Conservation (phyloP, 2,888 invertebrate genomes). For the Aromia moschata region DNA sequence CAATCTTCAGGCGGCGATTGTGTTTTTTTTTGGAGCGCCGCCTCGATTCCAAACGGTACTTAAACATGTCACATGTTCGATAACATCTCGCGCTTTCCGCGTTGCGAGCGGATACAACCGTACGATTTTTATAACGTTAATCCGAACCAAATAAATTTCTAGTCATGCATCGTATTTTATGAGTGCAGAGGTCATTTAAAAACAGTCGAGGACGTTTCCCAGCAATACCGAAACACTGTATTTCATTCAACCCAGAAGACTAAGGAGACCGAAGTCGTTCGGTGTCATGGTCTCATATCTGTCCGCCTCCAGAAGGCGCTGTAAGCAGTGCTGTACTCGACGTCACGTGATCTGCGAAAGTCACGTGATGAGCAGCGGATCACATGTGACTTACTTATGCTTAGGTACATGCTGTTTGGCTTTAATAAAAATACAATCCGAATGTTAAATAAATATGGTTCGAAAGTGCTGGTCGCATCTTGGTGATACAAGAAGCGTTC, state of each 20-base stretch:
- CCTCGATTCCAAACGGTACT: conserved; percentile 18
- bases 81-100: conserved; percentile 16
- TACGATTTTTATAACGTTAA: conserved; percentile 2
- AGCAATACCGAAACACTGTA: neutral
- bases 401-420: too few relatives aligned
- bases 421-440: too few relatives aligned
- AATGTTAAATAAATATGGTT: too few relatives aligned
- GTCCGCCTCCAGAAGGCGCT: too few relatives aligned
- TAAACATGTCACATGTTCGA: conserved; percentile 24
- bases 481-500: neutral
- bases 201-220: neutral
- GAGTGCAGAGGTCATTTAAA: neutral
- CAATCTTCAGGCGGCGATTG: conserved; percentile 10
- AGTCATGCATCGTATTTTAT: neutral
- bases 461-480: neutral
- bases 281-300: too few relatives aligned
- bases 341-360: too few relatives aligned
- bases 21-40: conserved; percentile 1
- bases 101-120: conserved; percentile 2
- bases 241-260: neutral
- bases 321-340: too few relatives aligned
- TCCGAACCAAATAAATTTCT: neutral
- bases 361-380: too few relatives aligned
- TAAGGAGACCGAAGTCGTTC: too few relatives aligned
- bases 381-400: too few relatives aligned